These are phyloP conservation scores for Brachyptera putata DNA, from an alignment of 2,888 invertebrate species.

Conservation along the genomic window DNA sequence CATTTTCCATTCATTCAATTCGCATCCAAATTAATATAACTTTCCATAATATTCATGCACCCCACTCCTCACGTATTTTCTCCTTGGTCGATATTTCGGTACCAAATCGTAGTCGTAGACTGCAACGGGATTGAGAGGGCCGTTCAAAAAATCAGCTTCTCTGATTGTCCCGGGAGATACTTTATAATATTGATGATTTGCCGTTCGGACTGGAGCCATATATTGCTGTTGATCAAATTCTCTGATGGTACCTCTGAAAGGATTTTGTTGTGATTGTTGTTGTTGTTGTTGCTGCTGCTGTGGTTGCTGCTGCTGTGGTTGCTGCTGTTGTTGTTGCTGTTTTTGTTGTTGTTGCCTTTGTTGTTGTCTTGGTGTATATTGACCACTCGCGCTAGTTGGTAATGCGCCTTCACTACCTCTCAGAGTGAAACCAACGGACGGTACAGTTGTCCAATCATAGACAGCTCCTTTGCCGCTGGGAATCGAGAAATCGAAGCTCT, in stretches of 20 bases:
- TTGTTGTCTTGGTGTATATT: not conserved
- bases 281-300: not conserved
- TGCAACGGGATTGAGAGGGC: not conserved
- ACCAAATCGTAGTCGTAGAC: constrained; percentile 11
- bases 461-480: too few species aligned
- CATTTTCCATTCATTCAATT: too few species aligned
- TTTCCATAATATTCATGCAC: constrained; percentile 8
- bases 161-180: too few species aligned
- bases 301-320: not conserved
- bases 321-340: not conserved
- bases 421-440: too few species aligned
- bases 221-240: not conserved
- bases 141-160: not conserved
- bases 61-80: not conserved
- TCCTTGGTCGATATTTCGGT: constrained; percentile 6
- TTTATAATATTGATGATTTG: not conserved
- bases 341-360: not conserved
- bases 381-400: not conserved
- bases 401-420: not conserved
- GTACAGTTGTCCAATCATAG: constrained; percentile 2
- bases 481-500: too few species aligned
- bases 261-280: not conserved
- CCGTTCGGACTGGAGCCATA: not conserved
- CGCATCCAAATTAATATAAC: not conserved
- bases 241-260: not conserved